Evolutionary conservation across 2,113 vertebrate species (phyloP), one percentile per base, ranked within the genome.

Genomic region (Bufo bufo): DNA sequence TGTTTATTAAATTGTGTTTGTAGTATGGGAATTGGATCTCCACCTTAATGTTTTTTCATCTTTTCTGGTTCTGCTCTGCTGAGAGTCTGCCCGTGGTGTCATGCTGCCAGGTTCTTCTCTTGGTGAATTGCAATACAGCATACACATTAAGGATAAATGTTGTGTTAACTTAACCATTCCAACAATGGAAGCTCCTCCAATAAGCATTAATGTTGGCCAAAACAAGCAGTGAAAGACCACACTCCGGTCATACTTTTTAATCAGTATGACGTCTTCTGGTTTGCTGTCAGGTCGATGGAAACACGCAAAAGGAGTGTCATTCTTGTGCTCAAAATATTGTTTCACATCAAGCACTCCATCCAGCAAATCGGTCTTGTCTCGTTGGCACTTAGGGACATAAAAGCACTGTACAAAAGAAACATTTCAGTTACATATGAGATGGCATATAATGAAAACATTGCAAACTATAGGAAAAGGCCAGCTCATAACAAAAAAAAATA

Each of bases 101-200:
- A 56, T 20, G 23, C 56, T 87, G 54, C 89, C 82, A 6, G 0
- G 49, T 47, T 91, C 78, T 0, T 84, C 69, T 77, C 90, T 82
- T n/a, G 47, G 59, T 0, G 81, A 59, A 16, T 20, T 4, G 50
- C 88, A 69, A 2, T 94, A 85, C 87, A 93, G 90, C 0, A 91
- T 90, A 87, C 94, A 94, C 71, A 95, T 80, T 4, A 90, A 90
- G 45, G 94, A 94, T 19, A 96, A 90, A 85, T 90, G 89, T 91
- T 97, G 96, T 0, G 93, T 96, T 86, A 96, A 83, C 90, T 94
- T 96, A 52, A 97, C 95, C 75, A 97, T 92, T 5, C 93, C 95
- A 82, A 95, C 93, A 87, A 96, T 93, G 91, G 95, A 90, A n/a
- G 86, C 93, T 0, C 97, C 96, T 0, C 94, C 95, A 0, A 90